Evolutionary conservation across 2,113 vertebrate species (phyloP), one percentile per base, ranked within the genome.

Genomic region (Lampris megalopsis): DNA sequence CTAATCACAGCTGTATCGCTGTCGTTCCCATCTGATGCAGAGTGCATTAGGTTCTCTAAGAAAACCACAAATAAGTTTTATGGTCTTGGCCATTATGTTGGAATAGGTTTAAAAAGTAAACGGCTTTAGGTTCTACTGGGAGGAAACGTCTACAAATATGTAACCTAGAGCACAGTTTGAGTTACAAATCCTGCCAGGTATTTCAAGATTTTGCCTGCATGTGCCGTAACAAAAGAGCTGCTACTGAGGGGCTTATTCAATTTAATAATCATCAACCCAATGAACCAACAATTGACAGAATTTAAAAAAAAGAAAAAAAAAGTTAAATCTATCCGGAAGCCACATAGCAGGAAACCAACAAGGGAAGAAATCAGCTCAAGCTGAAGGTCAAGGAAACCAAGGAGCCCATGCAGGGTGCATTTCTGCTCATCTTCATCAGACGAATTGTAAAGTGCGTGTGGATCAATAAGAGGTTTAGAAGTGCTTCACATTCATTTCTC

Each of bases 1-100:
- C 74, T 84, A 79, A 85, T 86, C 81, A 52, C 85, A 88, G 79
- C 85, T 84, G 85, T 62, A 83, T 52, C 50, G 63, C 10, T 64
- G 59, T 72, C 45, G 61, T 69, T 82, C 72, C 72, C 54, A 62
- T 83, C 62, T 73, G 68, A 81, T 80, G 48, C 47, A 42, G 64
- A 36, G 84, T 73, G 41, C 48, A 71, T 52, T 56, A 42, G 66
- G 11, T 63, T 68, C 53, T 67, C 38, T 24, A 24, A 24, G 42
- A 78, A 41, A 73, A 68, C 66, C 48, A 2, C 10, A 63, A 9
- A 68, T 61, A 72, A 11, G 58, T 59, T 75, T 77, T 4, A 54
- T 62, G 40, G 63, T 77, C 59, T 60, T 13, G 36, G 37, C 6
- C 43, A 3, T 69, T 78, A 36, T 69, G 37, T 57, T 60, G 1